Percentiles rank a stretch among this genome's conserved stretches.
These are phyloP conservation scores for Plectropomus leopardus DNA, from an alignment of 2,113 vertebrate species.

Conservation along the genomic window DNA sequence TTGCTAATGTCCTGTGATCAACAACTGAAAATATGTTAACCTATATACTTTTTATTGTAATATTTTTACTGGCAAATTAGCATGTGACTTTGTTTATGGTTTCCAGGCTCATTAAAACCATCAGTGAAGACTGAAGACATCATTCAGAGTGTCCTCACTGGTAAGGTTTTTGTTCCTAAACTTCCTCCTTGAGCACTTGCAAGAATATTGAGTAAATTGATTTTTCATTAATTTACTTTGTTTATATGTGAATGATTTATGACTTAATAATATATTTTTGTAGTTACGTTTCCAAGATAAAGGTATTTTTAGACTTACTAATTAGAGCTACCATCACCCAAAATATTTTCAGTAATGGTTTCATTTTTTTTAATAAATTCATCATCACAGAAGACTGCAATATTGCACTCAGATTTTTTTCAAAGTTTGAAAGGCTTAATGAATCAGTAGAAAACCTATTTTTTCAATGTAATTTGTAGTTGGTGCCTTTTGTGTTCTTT, in stretches of 20 bases:
- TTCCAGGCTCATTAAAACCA: conserved; percentile 91
- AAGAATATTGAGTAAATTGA: background rate
- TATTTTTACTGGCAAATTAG: background rate
- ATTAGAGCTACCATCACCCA: background rate
- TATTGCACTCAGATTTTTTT: too few relatives aligned
- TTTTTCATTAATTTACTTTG: background rate
- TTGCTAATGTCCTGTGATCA: background rate
- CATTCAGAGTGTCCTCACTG: conserved; percentile 94
- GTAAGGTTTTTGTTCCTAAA: conserved; percentile 78
- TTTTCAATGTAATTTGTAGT: too few relatives aligned
- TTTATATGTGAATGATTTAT: background rate
- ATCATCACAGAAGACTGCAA: too few relatives aligned
- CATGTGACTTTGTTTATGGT: conserved; percentile 4
- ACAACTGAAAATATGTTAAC: too few relatives aligned
- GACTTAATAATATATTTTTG: background rate
- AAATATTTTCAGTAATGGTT: too few relatives aligned
- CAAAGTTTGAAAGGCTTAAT: too few relatives aligned
- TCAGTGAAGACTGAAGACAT: conserved; percentile 94
- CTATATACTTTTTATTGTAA: too few relatives aligned
- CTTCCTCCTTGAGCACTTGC: background rate
- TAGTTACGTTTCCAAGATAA: background rate
- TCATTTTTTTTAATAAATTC: too few relatives aligned
- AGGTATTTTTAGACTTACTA: too few relatives aligned
- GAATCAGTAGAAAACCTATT: too few relatives aligned
- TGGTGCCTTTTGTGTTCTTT: too few relatives aligned